These are phyloP conservation scores for Eustalomyia histrio DNA, from an alignment of 2,888 invertebrate genomes.

Conservation along the genomic window DNA sequence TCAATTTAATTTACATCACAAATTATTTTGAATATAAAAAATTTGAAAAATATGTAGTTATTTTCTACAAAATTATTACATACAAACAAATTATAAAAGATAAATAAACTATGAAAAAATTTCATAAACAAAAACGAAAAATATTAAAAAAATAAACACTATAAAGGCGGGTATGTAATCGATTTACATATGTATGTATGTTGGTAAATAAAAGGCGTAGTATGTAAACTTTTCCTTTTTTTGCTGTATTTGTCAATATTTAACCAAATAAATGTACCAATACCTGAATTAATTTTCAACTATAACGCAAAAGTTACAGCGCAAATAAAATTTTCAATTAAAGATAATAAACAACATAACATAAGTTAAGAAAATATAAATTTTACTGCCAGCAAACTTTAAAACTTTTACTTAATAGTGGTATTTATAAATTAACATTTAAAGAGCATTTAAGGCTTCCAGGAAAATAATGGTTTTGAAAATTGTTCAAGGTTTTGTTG, in stretches of 20 bases:
- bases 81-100: neutral
- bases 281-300: neutral
- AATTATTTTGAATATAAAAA: neutral
- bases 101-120: neutral
- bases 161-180: constrained; percentile 2
- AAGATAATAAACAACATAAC: no score
- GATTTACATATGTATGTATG: neutral
- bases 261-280: neutral
- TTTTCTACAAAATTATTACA: neutral
- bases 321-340: no score
- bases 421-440: no score
- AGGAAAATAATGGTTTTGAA: no score
- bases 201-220: neutral
- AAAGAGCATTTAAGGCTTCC: no score
- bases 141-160: neutral
- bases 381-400: no score
- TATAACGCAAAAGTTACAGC: neutral
- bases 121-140: neutral
- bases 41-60: neutral
- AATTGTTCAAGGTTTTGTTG: no score
- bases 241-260: neutral
- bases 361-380: no score
- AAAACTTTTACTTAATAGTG: no score
- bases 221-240: neutral
- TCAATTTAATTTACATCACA: neutral